Base-by-base conservation (phyloP, 2,113 vertebrate species). In the Arenaria interpres region DNA sequence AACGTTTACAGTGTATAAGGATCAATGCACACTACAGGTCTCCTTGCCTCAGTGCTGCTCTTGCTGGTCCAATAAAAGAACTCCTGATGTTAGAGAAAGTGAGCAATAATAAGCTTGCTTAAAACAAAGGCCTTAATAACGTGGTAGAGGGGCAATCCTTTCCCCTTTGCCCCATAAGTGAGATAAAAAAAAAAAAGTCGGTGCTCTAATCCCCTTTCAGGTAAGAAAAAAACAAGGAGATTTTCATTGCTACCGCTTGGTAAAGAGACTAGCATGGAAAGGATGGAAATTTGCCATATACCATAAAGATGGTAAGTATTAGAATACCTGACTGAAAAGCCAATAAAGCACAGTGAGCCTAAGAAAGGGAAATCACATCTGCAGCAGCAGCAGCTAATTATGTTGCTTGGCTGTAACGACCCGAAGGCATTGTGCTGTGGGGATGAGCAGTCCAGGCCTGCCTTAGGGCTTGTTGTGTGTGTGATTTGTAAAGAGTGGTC, bases 381-480 rank as follows among this genome's bases (percentile, higher is more conserved):
- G 0, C 35, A 76, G 66, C 46, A 88, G 68, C n/a, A 50, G 80
- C 35, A 71, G 67, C 48, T 64, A 56, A 68, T 76, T 60, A 18
- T 8, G 20, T 25, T 83, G 18, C 54, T 62, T 64, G 76, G 22
- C 69, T 79, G 62, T 62, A 82, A 72, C 1, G 3, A 82, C 24
- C 43, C 60, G 77, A 80, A 83, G 83, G 72, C 73, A 81, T 32
- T 56, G 43, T 39, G n/a, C 72, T 10, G 2, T 18, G 46, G 43
- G 41, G 39, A 59, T 43, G 54, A 62, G 62, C 27, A 46, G 45
- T 21, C 56, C 43, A n/a, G 39, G 33, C 43, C 80, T 46, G 25
- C 0, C 1, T 25, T 68, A 25, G 1, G 9, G 53, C 45, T 77
- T 0, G 0, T 4, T 46, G 6, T 41, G 23, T 27, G 35, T 30